Base-by-base conservation (phyloP, 2,113 vertebrate genomes). In the Delphinus delphis region DNA sequence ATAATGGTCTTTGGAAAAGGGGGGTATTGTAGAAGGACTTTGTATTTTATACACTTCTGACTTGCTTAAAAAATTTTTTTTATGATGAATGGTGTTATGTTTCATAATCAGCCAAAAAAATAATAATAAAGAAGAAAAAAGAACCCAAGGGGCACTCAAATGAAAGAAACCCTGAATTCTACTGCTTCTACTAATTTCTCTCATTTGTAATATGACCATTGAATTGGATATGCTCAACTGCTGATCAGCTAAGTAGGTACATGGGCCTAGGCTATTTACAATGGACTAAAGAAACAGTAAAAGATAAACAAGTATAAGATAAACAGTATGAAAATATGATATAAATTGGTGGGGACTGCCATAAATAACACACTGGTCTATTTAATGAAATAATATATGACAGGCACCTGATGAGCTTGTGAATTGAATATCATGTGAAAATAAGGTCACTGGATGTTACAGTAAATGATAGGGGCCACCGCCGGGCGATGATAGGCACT, bases 181-280 rank as follows among this genome's bases (percentile, higher is more conserved):
- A 25, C 63, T 47, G 77, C 89, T 85, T 70, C 36, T 86, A 25
- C 68, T 89, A 86, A 96, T 90, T 97, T 95, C 88, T 93, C 94
- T 97, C 89, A 95, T 94, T 96, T 98, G 96, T 95, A 96, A 97
- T 36, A 18, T 95, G 98, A 96, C 82, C 83, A n/a, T 0, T 76
- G 95, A 97, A 96, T 55, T 86, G 93, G 95, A 95, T 80, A 86
- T 21, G 36, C 70, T 93, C 77, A 80, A 44, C 79, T 71, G 80
- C 65, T 92, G 83, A 67, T 71, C 88, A 84, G 77, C 81, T 33
- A 41, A 71, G 67, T 70, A 50, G 76, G 81, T 62, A 36, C 80
- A 26, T 0, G 8, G 88, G 77, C 68, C 55, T 41, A 38, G 63
- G 44, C 79, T 92, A 41, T 89, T 96, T 90, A 87, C 86, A 91